A percentile compares a stretch with the other conserved stretches of the same genome.
Evolutionary conservation across 2,888 invertebrate genomes (phyloP).

Genomic region (Ctenicera cuprea): DNA sequence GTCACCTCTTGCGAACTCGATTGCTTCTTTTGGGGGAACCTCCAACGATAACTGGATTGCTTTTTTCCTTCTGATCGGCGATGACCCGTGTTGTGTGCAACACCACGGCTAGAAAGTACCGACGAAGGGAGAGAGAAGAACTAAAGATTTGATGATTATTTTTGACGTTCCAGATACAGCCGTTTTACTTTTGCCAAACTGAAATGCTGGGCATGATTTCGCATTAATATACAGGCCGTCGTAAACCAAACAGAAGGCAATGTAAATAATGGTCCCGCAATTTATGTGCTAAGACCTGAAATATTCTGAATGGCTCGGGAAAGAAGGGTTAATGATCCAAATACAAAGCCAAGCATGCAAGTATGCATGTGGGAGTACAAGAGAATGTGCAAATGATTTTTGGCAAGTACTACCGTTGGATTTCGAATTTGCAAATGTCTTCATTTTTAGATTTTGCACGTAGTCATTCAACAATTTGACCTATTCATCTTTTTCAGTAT

Average conservation of each 20-base stretch:
- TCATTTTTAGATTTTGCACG: neutral
- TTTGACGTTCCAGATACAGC: no score
- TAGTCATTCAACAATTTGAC: constrained; percentile 2
- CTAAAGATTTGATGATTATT: no score
- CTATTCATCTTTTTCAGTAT: neutral
- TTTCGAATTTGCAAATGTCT: neutral
- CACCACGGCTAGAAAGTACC: constrained; percentile 7
- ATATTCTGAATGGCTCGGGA: constrained; percentile 25
- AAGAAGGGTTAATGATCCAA: constrained; percentile 43
- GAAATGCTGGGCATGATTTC: neutral
- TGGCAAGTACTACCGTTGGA: constrained; percentile 22
- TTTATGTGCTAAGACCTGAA: constrained; percentile 32
- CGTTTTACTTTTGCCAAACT: neutral
- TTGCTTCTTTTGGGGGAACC: constrained; percentile 1
- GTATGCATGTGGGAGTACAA: constrained; percentile 33
- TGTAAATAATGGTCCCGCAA: constrained; percentile 26
- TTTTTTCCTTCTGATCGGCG: neutral
- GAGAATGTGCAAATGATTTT: constrained; percentile 38
- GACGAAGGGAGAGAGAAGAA: no score
- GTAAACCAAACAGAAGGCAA: constrained; percentile 25
- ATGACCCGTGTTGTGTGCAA: neutral
- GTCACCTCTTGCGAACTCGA: constrained; percentile 12
- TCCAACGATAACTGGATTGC: constrained; percentile 21
- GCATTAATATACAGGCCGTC: constrained; percentile 6
- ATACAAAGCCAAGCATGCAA: constrained; percentile 40